phyloP scores from a whole-genome alignment of 23 tunicate genomes.

The Aplidium turbinatum region DNA sequence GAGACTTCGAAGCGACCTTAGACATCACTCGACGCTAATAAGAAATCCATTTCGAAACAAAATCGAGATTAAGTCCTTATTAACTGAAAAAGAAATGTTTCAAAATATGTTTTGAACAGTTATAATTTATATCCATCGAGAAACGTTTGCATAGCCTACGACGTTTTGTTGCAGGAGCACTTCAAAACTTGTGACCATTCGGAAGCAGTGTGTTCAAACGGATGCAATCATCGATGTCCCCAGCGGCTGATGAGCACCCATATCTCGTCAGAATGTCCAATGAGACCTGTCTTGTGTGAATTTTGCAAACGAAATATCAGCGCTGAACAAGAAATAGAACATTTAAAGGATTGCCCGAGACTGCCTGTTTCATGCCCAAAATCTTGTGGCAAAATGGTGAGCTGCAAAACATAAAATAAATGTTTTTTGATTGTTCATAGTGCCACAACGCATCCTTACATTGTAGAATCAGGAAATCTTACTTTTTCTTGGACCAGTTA shows the following conservation, averaged over 20 bases:
- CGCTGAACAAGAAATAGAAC: slow-evolving; percentile 72
- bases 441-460: no score
- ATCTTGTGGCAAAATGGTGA: slow-evolving; percentile 51
- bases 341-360: slow-evolving; percentile 58
- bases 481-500: no score
- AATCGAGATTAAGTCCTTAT: no score
- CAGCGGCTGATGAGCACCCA: slow-evolving; percentile 33
- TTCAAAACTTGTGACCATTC: slow-evolving; percentile 28
- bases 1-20: no score
- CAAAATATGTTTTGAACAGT: no score
- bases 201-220: slow-evolving; percentile 40
- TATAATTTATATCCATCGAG: no score
- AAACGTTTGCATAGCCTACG: no score
- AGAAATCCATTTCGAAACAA: no score
- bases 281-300: slow-evolving; percentile 52
- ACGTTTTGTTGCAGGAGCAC: slow-evolving; percentile 28
- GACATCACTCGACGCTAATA: no score
- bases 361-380: slow-evolving; percentile 72
- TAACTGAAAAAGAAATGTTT: no score
- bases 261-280: slow-evolving; percentile 42
- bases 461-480: no score
- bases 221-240: slow-evolving; percentile 32
- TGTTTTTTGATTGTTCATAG: no score
- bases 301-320: slow-evolving; percentile 47
- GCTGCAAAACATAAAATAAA: background rate